Evolutionary conservation across 2,113 vertebrate species (phyloP), one percentile per base, ranked within the genome.

Genomic region (Neogobius melanostomus): DNA sequence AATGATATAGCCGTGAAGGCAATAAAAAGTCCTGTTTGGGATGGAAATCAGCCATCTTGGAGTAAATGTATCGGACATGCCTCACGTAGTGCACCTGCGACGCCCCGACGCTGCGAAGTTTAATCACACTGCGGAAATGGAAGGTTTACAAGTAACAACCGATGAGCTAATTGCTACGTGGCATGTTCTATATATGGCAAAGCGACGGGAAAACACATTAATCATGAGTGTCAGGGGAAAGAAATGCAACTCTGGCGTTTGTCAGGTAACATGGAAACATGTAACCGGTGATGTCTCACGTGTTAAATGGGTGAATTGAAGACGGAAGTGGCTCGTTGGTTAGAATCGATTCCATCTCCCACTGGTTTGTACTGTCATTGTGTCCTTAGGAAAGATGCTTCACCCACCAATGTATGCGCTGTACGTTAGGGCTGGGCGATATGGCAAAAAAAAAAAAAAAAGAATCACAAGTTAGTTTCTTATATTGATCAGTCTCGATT

Each of bases 31-130:
- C 14, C 42, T 83, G 67, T 74, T 82, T 73, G 73, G 48, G 69
- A 62, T 69, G 74, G 81, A 82, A 62, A 45, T 44, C 5, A 44
- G 77, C 75, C 81, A 84, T 75, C 60, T 57, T 68, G 68, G 57
- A 71, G 83, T 77, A 84, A 88, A 82, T 79, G 56, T 53, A 56
- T 50, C 52, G 66, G 84, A 84, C 77, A 68, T 6, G 9, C 54
- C 53, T 85, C 48, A 69, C 66, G 74, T 21, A 66, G 65, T 71
- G 46, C 78, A 85, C 76, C 79, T 83, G 76, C 64, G 28, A 28
- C 28, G 28, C 28, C 28, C 50, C 51, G 45, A 16, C 11, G 44
- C 43, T 44, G 43, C 50, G 60, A 52, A 10, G 43, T 69, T 66
- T 68, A 56, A 46, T 53, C n/a, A 12, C 42, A 15, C 2, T 45